Evolutionary conservation across 2,888 invertebrate species (phyloP), one percentile per base, ranked within the genome.

Genomic region (Tenthredo scrophulariae): DNA sequence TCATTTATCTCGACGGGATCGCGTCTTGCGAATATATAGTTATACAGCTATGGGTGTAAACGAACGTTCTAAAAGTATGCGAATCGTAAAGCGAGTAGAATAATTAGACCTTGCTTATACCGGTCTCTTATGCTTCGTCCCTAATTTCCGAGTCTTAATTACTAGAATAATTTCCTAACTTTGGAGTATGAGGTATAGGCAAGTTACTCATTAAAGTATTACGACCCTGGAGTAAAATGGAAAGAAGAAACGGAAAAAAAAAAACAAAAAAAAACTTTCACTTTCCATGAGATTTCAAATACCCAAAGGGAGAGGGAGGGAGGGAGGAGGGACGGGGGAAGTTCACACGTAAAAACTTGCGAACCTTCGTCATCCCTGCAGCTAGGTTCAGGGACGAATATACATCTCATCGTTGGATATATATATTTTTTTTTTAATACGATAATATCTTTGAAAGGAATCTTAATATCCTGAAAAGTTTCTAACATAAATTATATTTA

Each of bases 181-280:
- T 70, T n/a, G n/a, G n/a, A 67, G 37, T 18, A 70, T 29, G 70
- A 70, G 70, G 70, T 70, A 70, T 22, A 70, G 70, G 70, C 37
- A 37, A 13, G 62, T 70, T 70, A 37, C 70, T 70, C 70, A 70
- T 70, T 70, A 70, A 70, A 70, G 70, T 87, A 85, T 62, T 87
- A 46, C 87, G 87, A 62, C 62, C 86, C 86, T 67, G 58, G n/a
- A 80, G 80, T 29, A 26, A 26, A 26, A 62, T n/a, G 10, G 13
- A 26, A 62, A 79, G 74, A 84, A 83, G 50, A 83, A 54, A 37
- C 70, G 87, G 86, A 87, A 87, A 26, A 62, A 62, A 26, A 26
- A 86, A 87, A 87, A 62, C 29, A 86, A 87, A 87, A 62, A 62
- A 62, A 62, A 26, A 26, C 26, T 26, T 62, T 62, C 62, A 26